Evolutionary conservation across 2,888 invertebrate genomes (phyloP).

Genomic region (Siphonodentalium dalli): DNA sequence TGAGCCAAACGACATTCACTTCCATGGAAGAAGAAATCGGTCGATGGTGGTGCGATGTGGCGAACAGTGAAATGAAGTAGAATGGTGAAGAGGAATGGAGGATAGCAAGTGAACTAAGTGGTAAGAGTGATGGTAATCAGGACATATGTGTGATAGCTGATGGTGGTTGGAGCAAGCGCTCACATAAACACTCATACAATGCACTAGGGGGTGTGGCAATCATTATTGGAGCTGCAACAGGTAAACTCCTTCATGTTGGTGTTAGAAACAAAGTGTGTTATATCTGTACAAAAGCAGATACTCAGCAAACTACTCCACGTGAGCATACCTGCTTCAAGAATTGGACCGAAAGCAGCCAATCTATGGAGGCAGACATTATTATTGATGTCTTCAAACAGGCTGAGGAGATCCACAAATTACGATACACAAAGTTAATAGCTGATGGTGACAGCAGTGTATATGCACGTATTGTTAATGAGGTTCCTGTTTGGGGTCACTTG

Average conservation of each 20-base stretch:
- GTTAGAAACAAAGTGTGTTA: constrained; percentile 31
- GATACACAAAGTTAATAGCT: constrained; percentile 26
- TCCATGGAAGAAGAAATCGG: constrained; percentile 13
- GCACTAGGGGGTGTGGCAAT: constrained; percentile 32
- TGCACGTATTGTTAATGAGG: background rate
- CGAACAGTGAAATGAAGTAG: constrained; percentile 13
- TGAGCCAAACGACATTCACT: constrained; percentile 9
- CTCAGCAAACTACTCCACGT: background rate
- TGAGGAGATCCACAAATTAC: constrained; percentile 23
- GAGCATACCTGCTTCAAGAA: constrained; percentile 27
- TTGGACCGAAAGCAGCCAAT: constrained; percentile 22
- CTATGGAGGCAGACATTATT: constrained; percentile 28
- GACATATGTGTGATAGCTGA: constrained; percentile 29
- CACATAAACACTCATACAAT: constrained; percentile 33
- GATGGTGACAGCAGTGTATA: constrained; percentile 5
- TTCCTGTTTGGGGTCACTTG: background rate
- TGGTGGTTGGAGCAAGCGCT: constrained; percentile 31
- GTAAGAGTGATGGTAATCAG: constrained; percentile 26
- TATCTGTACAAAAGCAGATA: constrained; percentile 19
- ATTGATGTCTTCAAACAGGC: constrained; percentile 25
- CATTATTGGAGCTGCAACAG: constrained; percentile 24
- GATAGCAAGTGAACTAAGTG: constrained; percentile 16
- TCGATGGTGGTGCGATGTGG: constrained; percentile 12
- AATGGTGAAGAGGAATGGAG: constrained; percentile 22
- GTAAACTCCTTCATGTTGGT: constrained; percentile 32